These are phyloP conservation scores for Ciconia boyciana DNA, from an alignment of 2,113 vertebrate species.

Conservation along the genomic window DNA sequence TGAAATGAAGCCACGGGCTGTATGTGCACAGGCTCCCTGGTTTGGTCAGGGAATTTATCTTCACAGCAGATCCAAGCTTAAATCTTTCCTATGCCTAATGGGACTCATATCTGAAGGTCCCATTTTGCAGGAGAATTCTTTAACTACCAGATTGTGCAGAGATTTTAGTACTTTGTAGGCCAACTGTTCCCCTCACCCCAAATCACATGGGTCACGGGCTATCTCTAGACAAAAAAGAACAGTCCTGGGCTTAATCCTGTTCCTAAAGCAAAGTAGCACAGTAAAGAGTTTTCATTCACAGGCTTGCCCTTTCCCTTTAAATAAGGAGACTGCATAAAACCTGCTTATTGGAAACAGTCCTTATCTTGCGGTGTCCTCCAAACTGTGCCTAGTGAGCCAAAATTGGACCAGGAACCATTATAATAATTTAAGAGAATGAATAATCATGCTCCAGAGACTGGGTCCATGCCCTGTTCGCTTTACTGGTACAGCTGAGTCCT, in stretches of 20 bases:
- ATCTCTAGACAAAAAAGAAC: background rate
- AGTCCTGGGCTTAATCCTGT: background rate
- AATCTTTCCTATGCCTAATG: background rate
- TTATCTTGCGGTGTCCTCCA: background rate
- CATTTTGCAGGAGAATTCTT: background rate
- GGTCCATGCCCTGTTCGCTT: background rate
- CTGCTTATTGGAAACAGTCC: background rate
- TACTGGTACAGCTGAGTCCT: background rate
- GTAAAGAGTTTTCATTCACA: background rate
- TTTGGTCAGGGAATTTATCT: background rate
- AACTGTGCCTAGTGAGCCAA: background rate
- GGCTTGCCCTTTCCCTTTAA: background rate
- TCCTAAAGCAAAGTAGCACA: background rate
- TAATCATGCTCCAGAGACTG: background rate
- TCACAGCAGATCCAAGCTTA: background rate
- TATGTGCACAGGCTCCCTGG: background rate
- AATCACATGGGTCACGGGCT: background rate
- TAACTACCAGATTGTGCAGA: background rate
- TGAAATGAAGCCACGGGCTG: background rate
- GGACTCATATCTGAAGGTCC: background rate
- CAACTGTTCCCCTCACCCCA: background rate
- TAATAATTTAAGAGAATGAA: background rate
- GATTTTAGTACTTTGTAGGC: background rate
- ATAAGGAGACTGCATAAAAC: background rate
- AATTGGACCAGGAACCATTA: background rate